These are phyloP conservation scores for Athetis lepigone DNA, from an alignment of 2,888 invertebrate species.

Conservation along the genomic window DNA sequence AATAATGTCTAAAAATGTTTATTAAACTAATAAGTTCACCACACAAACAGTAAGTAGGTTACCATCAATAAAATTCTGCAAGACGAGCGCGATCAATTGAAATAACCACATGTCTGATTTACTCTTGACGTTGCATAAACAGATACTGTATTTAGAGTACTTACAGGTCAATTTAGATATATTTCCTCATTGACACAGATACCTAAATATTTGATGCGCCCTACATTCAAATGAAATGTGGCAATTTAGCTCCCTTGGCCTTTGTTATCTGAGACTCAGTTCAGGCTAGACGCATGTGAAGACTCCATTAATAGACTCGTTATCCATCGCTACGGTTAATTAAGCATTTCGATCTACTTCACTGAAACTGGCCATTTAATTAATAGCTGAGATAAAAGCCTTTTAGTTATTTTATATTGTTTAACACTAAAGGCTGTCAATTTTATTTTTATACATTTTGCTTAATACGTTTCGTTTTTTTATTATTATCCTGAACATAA, in stretches of 20 bases:
- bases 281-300: constrained; percentile 24
- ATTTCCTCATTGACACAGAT: constrained; percentile 48
- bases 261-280: constrained; percentile 52
- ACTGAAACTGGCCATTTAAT: constrained; percentile 22
- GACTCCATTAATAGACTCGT: constrained; percentile 37
- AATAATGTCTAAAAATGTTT: constrained; percentile 1
- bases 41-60: background rate
- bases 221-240: constrained; percentile 47
- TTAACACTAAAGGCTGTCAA: background rate
- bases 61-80: constrained; percentile 11
- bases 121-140: constrained; percentile 7
- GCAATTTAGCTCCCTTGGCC: constrained; percentile 58
- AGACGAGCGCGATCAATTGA: background rate
- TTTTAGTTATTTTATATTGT: constrained; percentile 1
- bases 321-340: constrained; percentile 41
- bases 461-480: too few species aligned
- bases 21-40: constrained; percentile 7
- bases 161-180: constrained; percentile 19
- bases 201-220: constrained; percentile 48
- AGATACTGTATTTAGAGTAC: constrained; percentile 7
- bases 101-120: constrained; percentile 7
- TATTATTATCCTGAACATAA: too few species aligned
- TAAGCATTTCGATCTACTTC: constrained; percentile 40
- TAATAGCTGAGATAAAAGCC: constrained; percentile 12
- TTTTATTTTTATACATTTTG: background rate